phyloP scores from a whole-genome alignment of 2,797 vertebrate species.

The Octomys mimax region DNA sequence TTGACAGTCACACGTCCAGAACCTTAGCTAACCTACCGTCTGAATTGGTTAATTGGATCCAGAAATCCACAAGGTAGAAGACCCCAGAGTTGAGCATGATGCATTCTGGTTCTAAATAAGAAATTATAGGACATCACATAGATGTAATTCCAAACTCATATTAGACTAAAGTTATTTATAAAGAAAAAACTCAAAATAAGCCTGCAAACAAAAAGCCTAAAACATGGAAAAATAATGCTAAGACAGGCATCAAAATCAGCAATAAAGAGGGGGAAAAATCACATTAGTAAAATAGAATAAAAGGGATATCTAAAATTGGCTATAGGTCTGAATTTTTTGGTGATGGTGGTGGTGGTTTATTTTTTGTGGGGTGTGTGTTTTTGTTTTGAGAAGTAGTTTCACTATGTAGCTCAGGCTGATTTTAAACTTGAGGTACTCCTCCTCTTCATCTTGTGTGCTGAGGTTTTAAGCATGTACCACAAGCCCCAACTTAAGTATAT shows the following conservation, averaged over 20 bases:
- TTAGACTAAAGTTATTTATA: background rate
- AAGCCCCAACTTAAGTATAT: background rate
- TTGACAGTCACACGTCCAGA: background rate
- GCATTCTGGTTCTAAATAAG: background rate
- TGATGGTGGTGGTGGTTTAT: background rate
- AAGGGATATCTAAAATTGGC: slow-evolving; percentile 34
- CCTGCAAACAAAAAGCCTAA: slow-evolving; percentile 9
- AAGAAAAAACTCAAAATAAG: slow-evolving; percentile 37
- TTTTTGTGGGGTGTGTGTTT: background rate
- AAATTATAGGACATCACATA: background rate
- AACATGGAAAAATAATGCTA: slow-evolving; percentile 10
- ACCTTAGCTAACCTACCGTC: background rate
- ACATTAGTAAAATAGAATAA: background rate
- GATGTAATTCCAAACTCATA: background rate
- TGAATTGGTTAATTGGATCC: background rate
- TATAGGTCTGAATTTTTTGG: background rate
- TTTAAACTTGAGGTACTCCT: background rate
- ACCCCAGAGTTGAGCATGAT: background rate
- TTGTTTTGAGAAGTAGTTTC: background rate
- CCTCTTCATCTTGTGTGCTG: background rate
- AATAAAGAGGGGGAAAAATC: slow-evolving; percentile 8
- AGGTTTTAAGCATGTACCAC: background rate
- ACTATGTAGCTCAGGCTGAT: background rate
- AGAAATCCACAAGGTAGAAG: slow-evolving; percentile 15
- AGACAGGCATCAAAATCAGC: slow-evolving; percentile 13